phyloP scores from a whole-genome alignment of 2,888 invertebrate species.

The Platerodrilus igneus region DNA sequence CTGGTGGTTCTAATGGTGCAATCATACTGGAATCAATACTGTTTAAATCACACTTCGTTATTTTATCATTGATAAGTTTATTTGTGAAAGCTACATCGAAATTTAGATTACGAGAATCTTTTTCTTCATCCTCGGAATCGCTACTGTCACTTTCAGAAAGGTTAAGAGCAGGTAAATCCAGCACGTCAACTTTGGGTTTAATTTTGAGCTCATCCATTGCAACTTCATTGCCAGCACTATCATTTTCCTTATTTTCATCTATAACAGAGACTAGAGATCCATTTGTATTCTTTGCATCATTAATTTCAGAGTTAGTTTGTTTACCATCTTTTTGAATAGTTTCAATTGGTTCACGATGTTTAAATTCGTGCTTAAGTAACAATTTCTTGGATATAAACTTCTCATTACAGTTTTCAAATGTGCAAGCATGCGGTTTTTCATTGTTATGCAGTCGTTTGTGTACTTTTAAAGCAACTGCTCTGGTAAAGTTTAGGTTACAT shows the following conservation, averaged over 20 bases:
- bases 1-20: slow-evolving; percentile 54
- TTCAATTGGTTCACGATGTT: slow-evolving; percentile 53
- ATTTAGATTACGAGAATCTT: too few relatives aligned
- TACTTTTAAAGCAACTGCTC: slow-evolving; percentile 75
- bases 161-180: slow-evolving; percentile 74
- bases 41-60: too few relatives aligned
- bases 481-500: slow-evolving; percentile 69
- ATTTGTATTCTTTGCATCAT: slow-evolving; percentile 23
- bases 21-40: too few relatives aligned
- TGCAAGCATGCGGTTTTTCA: slow-evolving; percentile 68
- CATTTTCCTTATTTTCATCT: slow-evolving; percentile 35
- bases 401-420: slow-evolving; percentile 65
- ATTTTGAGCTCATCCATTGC: slow-evolving; percentile 32
- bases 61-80: too few relatives aligned
- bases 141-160: slow-evolving; percentile 77
- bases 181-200: slow-evolving; percentile 57
- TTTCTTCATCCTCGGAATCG: slow-evolving; percentile 54
- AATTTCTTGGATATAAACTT: slow-evolving; percentile 79
- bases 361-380: slow-evolving; percentile 64
- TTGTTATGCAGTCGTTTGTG: slow-evolving; percentile 71
- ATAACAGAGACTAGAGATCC: slow-evolving; percentile 30
- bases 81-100: too few relatives aligned
- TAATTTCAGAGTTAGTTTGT: slow-evolving; percentile 24
- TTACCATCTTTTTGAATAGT: slow-evolving; percentile 28
- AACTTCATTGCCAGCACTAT: slow-evolving; percentile 42